Base-by-base conservation (phyloP, 2,888 invertebrate species). In the Cecidostiba fungosa region DNA sequence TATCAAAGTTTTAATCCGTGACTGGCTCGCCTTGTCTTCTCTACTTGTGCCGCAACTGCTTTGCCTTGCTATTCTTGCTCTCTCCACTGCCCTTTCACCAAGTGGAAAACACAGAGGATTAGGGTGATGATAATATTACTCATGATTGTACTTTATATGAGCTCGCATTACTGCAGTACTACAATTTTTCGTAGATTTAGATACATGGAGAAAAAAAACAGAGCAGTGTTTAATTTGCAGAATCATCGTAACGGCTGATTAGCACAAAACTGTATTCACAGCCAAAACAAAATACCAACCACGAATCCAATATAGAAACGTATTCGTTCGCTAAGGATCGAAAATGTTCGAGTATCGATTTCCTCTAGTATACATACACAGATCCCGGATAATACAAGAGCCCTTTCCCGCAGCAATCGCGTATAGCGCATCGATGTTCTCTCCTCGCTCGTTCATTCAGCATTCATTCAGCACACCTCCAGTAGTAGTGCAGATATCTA, bases 1-100 rank as follows among this genome's bases (percentile, higher is more conserved):
- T 47, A 36, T 10, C 82, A 66, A 87, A 87, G 79, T 87, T 87
- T 87, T 85, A 87, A 87, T 85, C 87, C 87, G 69, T 19, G 54
- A 59, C 81, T 19, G 43, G 62, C 39, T 72, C 29, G 78, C 69
- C 59, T 62, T 59, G 59, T 62, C 73, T 81, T 29, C 36, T 54
- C 29, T 10, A 36, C 14, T 54, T 14, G 50, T 62, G 39, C 12
- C 43, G 36, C 72, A n/a, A 43, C 39, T 8, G 72, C 43, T 72
- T 72, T 72, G 26, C 66, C n/a, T 26, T 26, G 29, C 29, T 66
- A n/a, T 62, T 23, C 26, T 26, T 12, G 26, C 16, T 36, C 54
- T 4, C 72, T 69, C 54, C 16, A 0, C 54, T 36, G 29, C 32
- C 36, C 70, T 80, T 29, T 70, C 59, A n/a, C 32, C 4, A 39